phyloP scores from a whole-genome alignment of 2,888 invertebrate genomes.

The Oxycera nigricornis region DNA sequence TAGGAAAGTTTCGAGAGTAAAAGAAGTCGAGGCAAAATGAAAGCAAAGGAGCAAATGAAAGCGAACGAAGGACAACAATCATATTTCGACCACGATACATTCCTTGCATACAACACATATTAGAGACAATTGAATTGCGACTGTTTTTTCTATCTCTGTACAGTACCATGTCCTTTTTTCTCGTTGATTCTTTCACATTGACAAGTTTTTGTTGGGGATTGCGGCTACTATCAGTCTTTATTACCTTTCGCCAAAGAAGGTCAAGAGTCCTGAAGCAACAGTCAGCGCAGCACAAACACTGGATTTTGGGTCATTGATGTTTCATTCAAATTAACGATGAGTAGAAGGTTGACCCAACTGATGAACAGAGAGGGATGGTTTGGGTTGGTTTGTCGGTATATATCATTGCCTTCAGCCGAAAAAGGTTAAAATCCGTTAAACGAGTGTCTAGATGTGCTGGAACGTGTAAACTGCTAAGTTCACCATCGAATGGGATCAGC shows the following conservation, averaged over 20 bases:
- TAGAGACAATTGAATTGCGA: not conserved
- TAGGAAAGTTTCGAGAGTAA: not conserved
- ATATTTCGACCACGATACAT: conserved; percentile 1
- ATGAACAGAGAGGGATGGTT: no score
- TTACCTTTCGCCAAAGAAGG: no score
- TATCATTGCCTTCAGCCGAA: no score
- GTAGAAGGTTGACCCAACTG: no score
- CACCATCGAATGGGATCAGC: no score
- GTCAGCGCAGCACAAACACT: not conserved
- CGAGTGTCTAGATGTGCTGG: no score
- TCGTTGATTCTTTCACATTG: no score
- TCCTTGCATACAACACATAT: not conserved
- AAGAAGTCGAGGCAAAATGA: not conserved
- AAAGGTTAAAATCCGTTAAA: no score
- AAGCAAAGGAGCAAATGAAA: not conserved
- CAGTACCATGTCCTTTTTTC: not conserved
- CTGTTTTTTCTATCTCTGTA: not conserved
- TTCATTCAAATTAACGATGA: not conserved
- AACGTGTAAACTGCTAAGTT: no score
- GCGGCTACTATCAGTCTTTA: no score
- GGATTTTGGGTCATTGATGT: not conserved
- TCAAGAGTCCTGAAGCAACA: conserved; percentile 12
- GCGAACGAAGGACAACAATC: not conserved
- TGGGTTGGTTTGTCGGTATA: no score
- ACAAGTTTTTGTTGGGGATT: no score